phyloP scores from a whole-genome alignment of 2,797 vertebrate genomes.

The Ispidina lecontei region DNA sequence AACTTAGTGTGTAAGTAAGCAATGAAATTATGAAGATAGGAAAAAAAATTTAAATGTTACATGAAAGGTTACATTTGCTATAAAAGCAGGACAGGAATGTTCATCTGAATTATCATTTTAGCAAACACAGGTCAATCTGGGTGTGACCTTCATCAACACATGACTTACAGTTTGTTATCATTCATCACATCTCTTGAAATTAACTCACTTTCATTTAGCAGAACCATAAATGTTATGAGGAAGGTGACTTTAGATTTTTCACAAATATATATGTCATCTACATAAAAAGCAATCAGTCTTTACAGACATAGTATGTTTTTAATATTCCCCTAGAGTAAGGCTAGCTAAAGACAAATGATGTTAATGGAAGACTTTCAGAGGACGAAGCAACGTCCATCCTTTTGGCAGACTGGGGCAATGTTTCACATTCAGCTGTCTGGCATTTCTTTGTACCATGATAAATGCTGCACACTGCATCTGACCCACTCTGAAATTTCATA shows the following conservation, averaged over 20 bases:
- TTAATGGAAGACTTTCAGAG: slow-evolving; percentile 27
- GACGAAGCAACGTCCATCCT: neutral
- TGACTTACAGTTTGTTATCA: neutral
- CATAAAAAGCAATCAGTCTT: neutral
- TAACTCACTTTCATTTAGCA: neutral
- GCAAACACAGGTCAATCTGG: neutral
- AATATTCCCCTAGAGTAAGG: neutral
- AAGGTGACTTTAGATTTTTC: slow-evolving; percentile 22
- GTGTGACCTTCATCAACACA: neutral
- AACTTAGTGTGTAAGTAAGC: neutral
- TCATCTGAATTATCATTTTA: neutral
- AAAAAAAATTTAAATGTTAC: neutral
- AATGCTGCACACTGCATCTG: neutral
- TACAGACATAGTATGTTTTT: neutral
- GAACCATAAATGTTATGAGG: neutral
- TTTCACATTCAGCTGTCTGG: slow-evolving; percentile 7
- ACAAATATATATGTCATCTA: neutral
- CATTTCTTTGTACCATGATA: neutral
- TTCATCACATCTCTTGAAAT: neutral
- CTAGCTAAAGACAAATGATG: neutral
- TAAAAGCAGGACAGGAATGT: neutral
- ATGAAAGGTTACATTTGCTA: neutral
- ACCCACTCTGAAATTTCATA: slow-evolving; percentile 5
- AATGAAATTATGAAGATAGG: neutral
- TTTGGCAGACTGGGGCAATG: slow-evolving; percentile 4